A percentile compares a stretch with the other conserved stretches of the same genome.
Evolutionary conservation across 2,888 invertebrate genomes (phyloP).

Genomic region (Amblyteles armatorius): DNA sequence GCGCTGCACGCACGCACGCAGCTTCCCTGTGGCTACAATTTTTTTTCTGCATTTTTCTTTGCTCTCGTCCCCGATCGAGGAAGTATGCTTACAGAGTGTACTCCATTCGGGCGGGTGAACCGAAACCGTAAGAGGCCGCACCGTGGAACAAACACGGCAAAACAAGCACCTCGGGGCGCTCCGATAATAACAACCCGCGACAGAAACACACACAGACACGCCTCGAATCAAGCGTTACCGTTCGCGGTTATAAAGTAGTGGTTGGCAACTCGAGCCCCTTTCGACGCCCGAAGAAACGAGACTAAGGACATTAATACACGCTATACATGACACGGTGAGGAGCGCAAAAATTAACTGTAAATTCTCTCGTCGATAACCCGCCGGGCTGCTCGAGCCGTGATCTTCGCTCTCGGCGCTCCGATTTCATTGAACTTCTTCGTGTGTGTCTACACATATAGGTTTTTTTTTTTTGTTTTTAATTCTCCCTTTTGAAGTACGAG

Average conservation of each 20-base stretch:
- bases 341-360: conserved; percentile 59
- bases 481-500: conserved; percentile 42
- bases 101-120: conserved; percentile 28
- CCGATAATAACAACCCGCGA: conserved; percentile 8
- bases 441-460: not conserved
- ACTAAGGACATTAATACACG: conserved; percentile 21
- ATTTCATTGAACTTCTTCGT: conserved; percentile 51
- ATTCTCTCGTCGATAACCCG: conserved; percentile 17
- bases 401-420: conserved; percentile 52
- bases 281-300: not conserved
- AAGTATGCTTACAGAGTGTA: conserved; percentile 32
- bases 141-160: not conserved
- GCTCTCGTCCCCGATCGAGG: conserved; percentile 40
- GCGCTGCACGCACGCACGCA: conserved; percentile 54
- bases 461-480: not conserved
- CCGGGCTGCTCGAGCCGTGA: not conserved
- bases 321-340: conserved; percentile 7
- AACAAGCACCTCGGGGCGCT: conserved; percentile 7
- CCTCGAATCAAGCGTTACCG: not conserved
- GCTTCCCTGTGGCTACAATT: conserved; percentile 5
- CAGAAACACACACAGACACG: not conserved
- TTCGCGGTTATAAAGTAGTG: not conserved
- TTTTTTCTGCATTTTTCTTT: conserved; percentile 4
- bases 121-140: conserved; percentile 35
- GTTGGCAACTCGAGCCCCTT: not conserved